Evolutionary conservation across 23 tunicate species (phyloP).

Genomic region (Diplosoma virens): DNA sequence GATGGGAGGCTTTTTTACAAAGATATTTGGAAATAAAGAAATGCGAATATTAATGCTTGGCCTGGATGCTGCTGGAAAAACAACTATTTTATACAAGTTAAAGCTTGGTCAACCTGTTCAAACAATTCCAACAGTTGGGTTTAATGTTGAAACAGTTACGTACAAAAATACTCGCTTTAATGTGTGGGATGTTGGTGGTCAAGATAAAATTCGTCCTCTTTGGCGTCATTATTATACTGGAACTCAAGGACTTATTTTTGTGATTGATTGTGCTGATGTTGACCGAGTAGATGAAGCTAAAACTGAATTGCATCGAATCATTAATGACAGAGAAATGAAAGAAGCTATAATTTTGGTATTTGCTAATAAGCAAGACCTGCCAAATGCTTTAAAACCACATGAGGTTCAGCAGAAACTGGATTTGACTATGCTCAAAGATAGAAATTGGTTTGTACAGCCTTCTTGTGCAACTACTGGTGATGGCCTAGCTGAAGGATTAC

Average conservation of each 20-base stretch:
- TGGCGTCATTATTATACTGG: conserved; percentile 95
- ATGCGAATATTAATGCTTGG: conserved; percentile 94
- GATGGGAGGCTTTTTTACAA: conserved; percentile 61
- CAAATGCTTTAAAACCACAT: conserved; percentile 76
- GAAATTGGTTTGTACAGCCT: conserved; percentile 94
- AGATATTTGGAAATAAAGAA: conserved; percentile 73
- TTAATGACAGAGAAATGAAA: conserved; percentile 91
- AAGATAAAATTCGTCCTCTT: conserved; percentile 89
- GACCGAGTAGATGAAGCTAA: conserved; percentile 96
- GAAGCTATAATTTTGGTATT: conserved; percentile 87
- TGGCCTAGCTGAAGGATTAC: conserved; percentile 77
- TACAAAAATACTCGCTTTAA: conserved; percentile 77
- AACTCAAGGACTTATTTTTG: conserved; percentile 96
- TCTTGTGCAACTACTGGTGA: conserved; percentile 92
- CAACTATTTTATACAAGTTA: conserved; percentile 84
- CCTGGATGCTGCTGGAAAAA: conserved; percentile 97
- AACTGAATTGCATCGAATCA: conserved; percentile 71
- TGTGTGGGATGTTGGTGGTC: conserved; percentile 99
- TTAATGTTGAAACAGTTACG: conserved; percentile 89
- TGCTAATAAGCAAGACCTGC: conserved; percentile 97
- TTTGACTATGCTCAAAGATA: conserved; percentile 46
- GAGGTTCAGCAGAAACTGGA: conserved; percentile 69
- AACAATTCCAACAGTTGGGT: conserved; percentile 92
- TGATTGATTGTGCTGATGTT: conserved; percentile 90
- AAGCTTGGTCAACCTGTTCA: conserved; percentile 82